A percentile compares a stretch with the other conserved stretches of the same genome.
phyloP scores from a whole-genome alignment of 2,113 vertebrate species.

The Machaerirhynchus nigripectus region DNA sequence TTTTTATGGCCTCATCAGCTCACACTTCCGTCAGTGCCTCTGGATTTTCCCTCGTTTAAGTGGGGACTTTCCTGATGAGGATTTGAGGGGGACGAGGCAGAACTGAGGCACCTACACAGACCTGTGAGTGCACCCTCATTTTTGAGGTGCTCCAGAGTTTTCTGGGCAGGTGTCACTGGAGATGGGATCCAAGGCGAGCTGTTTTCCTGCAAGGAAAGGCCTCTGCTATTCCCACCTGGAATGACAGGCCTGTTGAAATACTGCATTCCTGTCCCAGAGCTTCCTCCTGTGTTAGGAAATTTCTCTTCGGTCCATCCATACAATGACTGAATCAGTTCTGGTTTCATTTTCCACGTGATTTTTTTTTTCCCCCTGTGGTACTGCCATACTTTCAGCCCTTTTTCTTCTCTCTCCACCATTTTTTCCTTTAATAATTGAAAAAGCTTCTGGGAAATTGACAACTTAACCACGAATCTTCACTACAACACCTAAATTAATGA shows the following conservation, averaged over 20 bases:
- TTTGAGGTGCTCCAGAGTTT: background rate
- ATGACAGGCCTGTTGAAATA: background rate
- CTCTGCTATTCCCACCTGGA: background rate
- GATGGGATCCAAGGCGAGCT: background rate
- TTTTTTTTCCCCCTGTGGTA: background rate
- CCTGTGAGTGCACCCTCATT: background rate
- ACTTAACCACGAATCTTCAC: background rate
- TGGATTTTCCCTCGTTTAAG: background rate
- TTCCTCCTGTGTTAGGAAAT: background rate
- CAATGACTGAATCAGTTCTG: background rate
- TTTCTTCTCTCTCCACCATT: background rate
- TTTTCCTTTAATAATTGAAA: background rate
- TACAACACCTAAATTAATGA: background rate
- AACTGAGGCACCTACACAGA: background rate
- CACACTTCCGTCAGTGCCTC: background rate
- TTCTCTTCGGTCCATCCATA: background rate
- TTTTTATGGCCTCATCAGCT: background rate
- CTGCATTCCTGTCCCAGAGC: background rate
- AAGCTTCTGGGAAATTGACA: background rate
- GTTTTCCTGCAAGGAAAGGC: background rate
- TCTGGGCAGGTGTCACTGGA: background rate
- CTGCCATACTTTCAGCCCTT: background rate
- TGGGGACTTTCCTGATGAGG: background rate
- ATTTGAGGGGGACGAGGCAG: background rate
- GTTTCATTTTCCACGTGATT: background rate